Evolutionary conservation across 1,140 invertebrate species (phyloP), one percentile per base, ranked within the genome.

Genomic region (Luehdorfia chinensis): DNA sequence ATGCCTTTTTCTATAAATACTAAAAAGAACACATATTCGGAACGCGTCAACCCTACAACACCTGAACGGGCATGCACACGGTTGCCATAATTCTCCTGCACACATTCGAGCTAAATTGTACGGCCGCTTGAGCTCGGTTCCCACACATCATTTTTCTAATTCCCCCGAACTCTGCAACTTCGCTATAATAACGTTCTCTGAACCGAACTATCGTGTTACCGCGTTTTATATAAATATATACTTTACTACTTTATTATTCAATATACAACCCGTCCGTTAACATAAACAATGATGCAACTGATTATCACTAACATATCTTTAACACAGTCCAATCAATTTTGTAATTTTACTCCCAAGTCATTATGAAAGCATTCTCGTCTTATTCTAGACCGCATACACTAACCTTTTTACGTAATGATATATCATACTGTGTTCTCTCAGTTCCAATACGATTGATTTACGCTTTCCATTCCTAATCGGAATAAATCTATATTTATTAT

Each of bases 131-230:
- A 6, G 59, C 63, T 60, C 62, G 51, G 74, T 85, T 85, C 81
- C 81, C 81, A 85, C 79, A 84, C 78, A 77, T 80, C 70, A 75
- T 78, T 80, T 75, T 81, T 83, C 78, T 83, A 83, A 83, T 77
- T 79, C 71, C 52, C 69, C 62, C 59, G 58, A 75, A 80, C 66
- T 68, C 59, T 67, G 64, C 67, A 71, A 15, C 72, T 70, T 63
- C 51, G 48, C 59, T 70, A 66, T 77, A 75, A 73, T 73, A 74
- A 71, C 55, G 50, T 62, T 70, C 59, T 64, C 67, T 45, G 48
- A 66, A 54, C 28, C 47, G 50, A 34, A 49, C 50, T 59, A 58
- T 59, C 54, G 37, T 37, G 50, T 61, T 52, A 48, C 50, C 7
- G 30, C 18, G 28, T 46, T 46, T 11, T 31, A 52, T 25, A 43